Evolutionary conservation across 1,140 invertebrate species (phyloP), one percentile per base, ranked within the genome.

Genomic region (Lethrus apterus): DNA sequence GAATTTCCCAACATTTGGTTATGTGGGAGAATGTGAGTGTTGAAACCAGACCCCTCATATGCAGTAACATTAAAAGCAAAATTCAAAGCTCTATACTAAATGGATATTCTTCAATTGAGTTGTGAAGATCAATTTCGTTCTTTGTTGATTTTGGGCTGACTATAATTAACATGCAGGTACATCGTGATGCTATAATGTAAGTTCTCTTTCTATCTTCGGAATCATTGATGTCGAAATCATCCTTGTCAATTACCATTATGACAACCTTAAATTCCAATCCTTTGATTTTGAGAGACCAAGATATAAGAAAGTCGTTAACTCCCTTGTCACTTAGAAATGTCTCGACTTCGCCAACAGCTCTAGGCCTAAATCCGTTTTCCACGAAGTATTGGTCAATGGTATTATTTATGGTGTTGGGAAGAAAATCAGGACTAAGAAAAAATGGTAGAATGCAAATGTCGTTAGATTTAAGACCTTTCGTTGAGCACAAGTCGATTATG

Each of bases 231-330:
- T 67, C 64, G 45, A 60, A 67, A 49, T 64, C 63, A 19, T 63
- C 63, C 4, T 65, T 57, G 34, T 66, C 65, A 14, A 67, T 56
- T 3, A 55, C 60, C 46, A 67, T 59, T 4, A 67, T 55, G 21
- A 67, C 64, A 1, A 65, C 63, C 44, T 66, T 67, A 47, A 67
- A 67, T 41, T 67, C 65, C 10, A 67, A 49, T 0, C 65, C 65
- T 48, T 67, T 67, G 4, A 66, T 60, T 21, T 62, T 47, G 14
- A 67, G 47, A 9, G 58, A 57, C 65, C 65, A 67, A 2, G 62
- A 53, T 11, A 66, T 50, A 8, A 67, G 46, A 45, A 67, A 66
- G 24, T 63, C 51, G 40, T 64, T 60, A 3, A 57, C 52, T 43
- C 58, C 53, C 20, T 41, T 52, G 14, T 55, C 47, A 2, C 24